Conservation (phyloP, 2,888 invertebrate species). For the Iphiclides podalirius region DNA sequence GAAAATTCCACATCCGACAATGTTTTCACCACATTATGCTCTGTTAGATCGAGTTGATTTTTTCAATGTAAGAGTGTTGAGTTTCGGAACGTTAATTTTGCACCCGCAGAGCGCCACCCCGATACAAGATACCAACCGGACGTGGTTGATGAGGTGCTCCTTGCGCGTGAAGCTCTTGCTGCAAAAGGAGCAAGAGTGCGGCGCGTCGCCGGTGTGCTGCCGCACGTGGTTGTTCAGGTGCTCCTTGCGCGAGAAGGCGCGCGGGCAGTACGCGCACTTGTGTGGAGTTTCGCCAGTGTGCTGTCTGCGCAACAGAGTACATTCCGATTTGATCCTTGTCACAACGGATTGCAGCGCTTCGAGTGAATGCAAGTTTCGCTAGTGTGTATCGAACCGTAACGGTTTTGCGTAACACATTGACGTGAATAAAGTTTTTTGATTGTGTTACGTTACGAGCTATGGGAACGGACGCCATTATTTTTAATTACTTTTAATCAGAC, state of each 20-base stretch:
- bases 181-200: constrained; percentile 85
- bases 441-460: too few species aligned
- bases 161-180: constrained; percentile 85
- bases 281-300: constrained; percentile 91
- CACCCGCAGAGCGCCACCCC: constrained; percentile 3
- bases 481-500: too few species aligned
- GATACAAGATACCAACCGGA: constrained; percentile 48
- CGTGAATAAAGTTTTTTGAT: too few species aligned
- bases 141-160: constrained; percentile 85
- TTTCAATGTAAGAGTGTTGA: too few species aligned
- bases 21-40: too few species aligned
- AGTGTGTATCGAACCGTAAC: too few species aligned
- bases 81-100: too few species aligned
- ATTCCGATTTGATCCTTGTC: constrained; percentile 61
- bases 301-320: constrained; percentile 81
- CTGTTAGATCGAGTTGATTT: too few species aligned
- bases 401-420: too few species aligned
- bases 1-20: too few species aligned
- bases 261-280: constrained; percentile 83
- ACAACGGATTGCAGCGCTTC: not conserved
- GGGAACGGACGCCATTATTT: too few species aligned
- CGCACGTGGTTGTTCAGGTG: constrained; percentile 93
- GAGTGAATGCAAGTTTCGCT: not conserved
- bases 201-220: constrained; percentile 85
- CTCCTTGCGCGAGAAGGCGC: constrained; percentile 87